A percentile compares a stretch with the other conserved stretches of the same genome.
These are phyloP conservation scores for Melanotaenia parkinsoni DNA, from an alignment of 2,797 vertebrate genomes.

Conservation along the genomic window DNA sequence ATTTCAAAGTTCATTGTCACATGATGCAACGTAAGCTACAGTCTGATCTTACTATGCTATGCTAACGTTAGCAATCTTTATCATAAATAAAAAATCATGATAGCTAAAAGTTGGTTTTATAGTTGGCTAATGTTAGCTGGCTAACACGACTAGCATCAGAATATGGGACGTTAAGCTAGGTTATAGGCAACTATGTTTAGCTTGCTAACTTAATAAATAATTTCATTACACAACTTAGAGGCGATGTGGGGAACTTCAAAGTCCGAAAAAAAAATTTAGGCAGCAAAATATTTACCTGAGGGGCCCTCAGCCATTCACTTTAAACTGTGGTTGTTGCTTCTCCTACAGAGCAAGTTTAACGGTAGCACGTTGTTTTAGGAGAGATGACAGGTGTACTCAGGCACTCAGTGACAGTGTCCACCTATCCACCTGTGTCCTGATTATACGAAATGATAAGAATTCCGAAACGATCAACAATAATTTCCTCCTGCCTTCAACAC, in stretches of 20 bases:
- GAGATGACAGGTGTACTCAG: slow-evolving; percentile 27
- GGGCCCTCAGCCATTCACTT: slow-evolving; percentile 81
- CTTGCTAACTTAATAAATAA: neutral
- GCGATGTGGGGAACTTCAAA: neutral
- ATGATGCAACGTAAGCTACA: neutral
- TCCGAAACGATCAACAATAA: neutral
- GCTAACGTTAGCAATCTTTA: neutral
- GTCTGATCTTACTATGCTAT: neutral
- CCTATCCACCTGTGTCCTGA: neutral
- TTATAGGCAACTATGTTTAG: neutral
- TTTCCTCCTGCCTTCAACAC: neutral
- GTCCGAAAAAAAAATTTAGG: neutral
- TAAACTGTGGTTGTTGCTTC: slow-evolving; percentile 20
- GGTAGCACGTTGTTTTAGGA: slow-evolving; percentile 4
- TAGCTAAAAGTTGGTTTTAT: slow-evolving; percentile 44
- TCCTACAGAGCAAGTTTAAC: slow-evolving; percentile 27
- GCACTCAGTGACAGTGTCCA: neutral
- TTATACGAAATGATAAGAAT: neutral
- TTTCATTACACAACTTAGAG: neutral
- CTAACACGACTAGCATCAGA: neutral
- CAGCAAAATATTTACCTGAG: slow-evolving; percentile 61
- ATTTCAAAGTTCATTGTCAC: slow-evolving; percentile 39
- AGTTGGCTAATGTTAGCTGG: slow-evolving; percentile 24
- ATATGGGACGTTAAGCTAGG: neutral
- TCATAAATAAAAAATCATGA: neutral